Conservation (phyloP, 1,140 invertebrate genomes). For the Pachyrhynchus sulphureomaculatus region DNA sequence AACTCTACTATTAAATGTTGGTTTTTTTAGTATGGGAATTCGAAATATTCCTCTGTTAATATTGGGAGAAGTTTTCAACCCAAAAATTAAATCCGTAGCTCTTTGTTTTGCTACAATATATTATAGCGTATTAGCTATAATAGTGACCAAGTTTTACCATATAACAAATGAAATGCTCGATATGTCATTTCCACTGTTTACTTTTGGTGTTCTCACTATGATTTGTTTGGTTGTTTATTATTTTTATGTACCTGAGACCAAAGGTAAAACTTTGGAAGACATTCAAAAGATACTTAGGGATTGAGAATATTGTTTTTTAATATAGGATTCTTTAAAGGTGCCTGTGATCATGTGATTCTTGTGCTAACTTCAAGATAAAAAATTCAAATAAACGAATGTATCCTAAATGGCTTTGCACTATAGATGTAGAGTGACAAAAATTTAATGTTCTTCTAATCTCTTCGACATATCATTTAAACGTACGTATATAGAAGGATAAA, state of each 20-base stretch:
- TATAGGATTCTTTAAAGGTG: too few relatives aligned
- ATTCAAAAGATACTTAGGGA: slow-evolving; percentile 39
- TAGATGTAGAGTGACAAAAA: too few relatives aligned
- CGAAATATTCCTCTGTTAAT: slow-evolving; percentile 70
- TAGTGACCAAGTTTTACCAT: slow-evolving; percentile 72
- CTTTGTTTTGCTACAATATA: slow-evolving; percentile 67
- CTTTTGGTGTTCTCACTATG: slow-evolving; percentile 68
- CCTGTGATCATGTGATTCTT: too few relatives aligned
- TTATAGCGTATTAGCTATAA: slow-evolving; percentile 70
- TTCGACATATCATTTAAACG: too few relatives aligned
- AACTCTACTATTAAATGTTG: slow-evolving; percentile 65
- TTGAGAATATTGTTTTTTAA: too few relatives aligned
- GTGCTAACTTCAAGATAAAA: too few relatives aligned
- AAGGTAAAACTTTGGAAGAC: slow-evolving; percentile 70
- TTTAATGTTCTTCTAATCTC: too few relatives aligned
- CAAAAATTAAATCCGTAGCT: slow-evolving; percentile 65
- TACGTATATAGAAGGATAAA: too few relatives aligned
- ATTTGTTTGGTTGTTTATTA: slow-evolving; percentile 63
- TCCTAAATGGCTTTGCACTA: too few relatives aligned
- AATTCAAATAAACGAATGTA: too few relatives aligned
- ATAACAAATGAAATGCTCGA: slow-evolving; percentile 59
- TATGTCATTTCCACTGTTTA: slow-evolving; percentile 69
- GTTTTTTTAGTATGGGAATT: slow-evolving; percentile 67
- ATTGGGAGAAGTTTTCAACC: slow-evolving; percentile 71
- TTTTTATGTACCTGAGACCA: slow-evolving; percentile 75